Evolutionary conservation across 1,140 invertebrate genomes (phyloP).

Genomic region (Drosophila truncata): DNA sequence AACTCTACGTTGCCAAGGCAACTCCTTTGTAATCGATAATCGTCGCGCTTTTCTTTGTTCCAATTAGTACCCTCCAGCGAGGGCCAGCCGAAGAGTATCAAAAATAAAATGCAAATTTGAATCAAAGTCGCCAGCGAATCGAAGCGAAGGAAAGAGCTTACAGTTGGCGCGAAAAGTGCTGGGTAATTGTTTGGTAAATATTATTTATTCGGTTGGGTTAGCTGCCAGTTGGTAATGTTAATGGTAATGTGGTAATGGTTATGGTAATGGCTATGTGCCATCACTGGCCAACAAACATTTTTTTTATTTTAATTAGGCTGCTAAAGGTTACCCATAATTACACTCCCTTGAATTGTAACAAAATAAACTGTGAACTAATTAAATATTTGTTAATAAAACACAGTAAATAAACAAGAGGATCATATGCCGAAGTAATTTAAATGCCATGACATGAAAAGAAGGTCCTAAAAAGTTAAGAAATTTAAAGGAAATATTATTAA

Average conservation of each 20-base stretch:
- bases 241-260: constrained; percentile 15
- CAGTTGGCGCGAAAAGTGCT: constrained; percentile 18
- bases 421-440: not conserved
- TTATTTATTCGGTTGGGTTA: constrained; percentile 29
- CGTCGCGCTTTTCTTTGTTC: constrained; percentile 36
- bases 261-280: constrained; percentile 21
- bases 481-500: not conserved
- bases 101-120: constrained; percentile 21
- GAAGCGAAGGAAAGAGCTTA: constrained; percentile 8
- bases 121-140: constrained; percentile 16
- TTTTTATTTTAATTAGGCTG: not conserved
- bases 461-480: not conserved
- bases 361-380: not conserved
- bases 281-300: constrained; percentile 35
- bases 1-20: constrained; percentile 23
- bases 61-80: constrained; percentile 28
- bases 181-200: constrained; percentile 38
- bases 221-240: constrained; percentile 19
- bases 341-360: constrained; percentile 1
- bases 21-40: constrained; percentile 33
- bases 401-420: not conserved
- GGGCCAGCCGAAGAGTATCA: constrained; percentile 12
- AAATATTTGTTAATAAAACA: not conserved
- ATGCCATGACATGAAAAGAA: not conserved
- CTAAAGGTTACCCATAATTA: not conserved